A percentile compares a stretch with the other conserved stretches of the same genome.
Conservation (phyloP, 2,888 invertebrate genomes). For the Adineta ricciae region DNA sequence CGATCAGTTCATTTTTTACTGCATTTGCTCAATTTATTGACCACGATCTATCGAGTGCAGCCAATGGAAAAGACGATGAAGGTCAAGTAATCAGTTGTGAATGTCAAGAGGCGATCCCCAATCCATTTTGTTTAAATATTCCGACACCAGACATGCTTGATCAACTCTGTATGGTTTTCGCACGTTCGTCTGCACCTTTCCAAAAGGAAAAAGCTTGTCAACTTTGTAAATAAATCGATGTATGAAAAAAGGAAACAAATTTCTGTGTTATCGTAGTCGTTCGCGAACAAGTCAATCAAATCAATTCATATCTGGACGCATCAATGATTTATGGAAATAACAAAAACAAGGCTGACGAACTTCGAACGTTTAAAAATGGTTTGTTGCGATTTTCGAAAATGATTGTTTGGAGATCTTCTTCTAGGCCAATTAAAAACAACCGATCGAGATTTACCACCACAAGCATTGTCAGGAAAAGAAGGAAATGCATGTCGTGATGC, state of each 20-base stretch:
- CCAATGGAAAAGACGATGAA: not conserved
- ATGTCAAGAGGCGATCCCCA: not conserved
- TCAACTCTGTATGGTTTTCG: constrained; percentile 25
- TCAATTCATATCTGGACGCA: constrained; percentile 71
- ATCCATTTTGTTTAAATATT: constrained; percentile 29
- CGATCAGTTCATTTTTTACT: constrained; percentile 25
- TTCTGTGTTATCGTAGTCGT: not conserved
- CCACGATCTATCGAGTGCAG: constrained; percentile 24
- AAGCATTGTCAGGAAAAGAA: not conserved
- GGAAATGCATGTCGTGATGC: not conserved
- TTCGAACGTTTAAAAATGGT: not conserved
- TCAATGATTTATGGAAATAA: constrained; percentile 53
- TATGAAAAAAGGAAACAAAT: too few relatives aligned
- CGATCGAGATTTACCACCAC: not conserved
- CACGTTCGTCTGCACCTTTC: constrained; percentile 27
- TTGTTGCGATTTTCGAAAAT: not conserved
- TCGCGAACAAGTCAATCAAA: constrained; percentile 69
- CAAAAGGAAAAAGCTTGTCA: not conserved
- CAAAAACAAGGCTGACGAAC: not conserved
- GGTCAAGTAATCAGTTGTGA: not conserved
- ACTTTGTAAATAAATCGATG: too few relatives aligned
- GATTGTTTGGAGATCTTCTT: not conserved
- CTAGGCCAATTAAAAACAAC: not conserved
- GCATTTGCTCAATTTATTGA: constrained; percentile 31
- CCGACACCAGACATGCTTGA: constrained; percentile 24